Conservation (phyloP, 2,888 invertebrate genomes). For the Trichopria drosophilae region DNA sequence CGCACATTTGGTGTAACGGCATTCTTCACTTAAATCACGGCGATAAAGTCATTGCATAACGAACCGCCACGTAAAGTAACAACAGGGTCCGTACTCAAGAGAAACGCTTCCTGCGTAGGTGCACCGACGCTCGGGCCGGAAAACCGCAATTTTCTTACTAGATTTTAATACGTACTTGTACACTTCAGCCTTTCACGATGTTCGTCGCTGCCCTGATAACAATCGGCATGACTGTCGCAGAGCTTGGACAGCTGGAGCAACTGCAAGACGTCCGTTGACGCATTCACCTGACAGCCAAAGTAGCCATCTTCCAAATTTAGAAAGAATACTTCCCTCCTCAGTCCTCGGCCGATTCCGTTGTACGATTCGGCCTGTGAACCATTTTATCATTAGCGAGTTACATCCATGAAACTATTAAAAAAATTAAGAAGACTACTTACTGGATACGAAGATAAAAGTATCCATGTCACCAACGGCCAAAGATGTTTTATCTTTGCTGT, state of each 20-base stretch:
- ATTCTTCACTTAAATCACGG: too few species aligned
- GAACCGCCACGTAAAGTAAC: too few species aligned
- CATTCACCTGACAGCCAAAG: slow-evolving; percentile 96
- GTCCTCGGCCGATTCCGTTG: slow-evolving; percentile 79
- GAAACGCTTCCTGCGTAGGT: too few species aligned
- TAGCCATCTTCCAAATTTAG: slow-evolving; percentile 96
- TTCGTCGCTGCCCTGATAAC: slow-evolving; percentile 91
- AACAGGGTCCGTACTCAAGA: too few species aligned
- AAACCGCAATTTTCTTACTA: too few species aligned
- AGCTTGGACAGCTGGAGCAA: slow-evolving; percentile 92
- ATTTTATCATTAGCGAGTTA: slow-evolving; percentile 8
- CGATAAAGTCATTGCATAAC: too few species aligned
- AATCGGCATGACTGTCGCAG: slow-evolving; percentile 88
- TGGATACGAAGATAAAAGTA: slow-evolving; percentile 79
- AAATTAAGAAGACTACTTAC: slow-evolving; percentile 64
- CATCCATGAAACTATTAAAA: slow-evolving; percentile 18
- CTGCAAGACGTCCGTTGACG: slow-evolving; percentile 92
- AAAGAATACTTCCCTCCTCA: slow-evolving; percentile 92
- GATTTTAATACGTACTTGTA: slow-evolving; percentile 71
- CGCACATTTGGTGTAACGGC: too few species aligned
- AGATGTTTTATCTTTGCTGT: slow-evolving; percentile 90
- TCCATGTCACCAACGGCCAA: slow-evolving; percentile 91
- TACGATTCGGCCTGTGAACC: slow-evolving; percentile 70
- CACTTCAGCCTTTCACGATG: slow-evolving; percentile 87
- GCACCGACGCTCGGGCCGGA: too few species aligned